phyloP scores from a whole-genome alignment of 2,113 vertebrate genomes.

The Cercopithecus mona region DNA sequence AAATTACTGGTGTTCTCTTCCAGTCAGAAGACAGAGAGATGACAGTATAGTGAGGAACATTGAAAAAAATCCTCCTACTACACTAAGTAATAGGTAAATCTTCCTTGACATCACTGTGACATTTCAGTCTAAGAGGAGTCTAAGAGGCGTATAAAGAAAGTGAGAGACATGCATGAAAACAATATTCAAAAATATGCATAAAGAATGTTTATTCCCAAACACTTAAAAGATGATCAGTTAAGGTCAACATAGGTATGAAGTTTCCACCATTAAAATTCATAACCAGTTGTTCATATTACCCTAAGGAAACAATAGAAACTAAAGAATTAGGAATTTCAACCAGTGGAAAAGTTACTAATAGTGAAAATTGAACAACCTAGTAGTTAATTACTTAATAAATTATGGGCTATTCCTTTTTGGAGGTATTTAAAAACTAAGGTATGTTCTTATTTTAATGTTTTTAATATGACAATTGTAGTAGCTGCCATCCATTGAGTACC shows the following conservation, averaged over 20 bases:
- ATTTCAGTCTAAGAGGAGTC: neutral
- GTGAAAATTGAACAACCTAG: neutral
- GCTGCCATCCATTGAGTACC: neutral
- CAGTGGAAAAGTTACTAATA: neutral
- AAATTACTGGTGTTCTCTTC: neutral
- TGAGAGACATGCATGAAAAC: constrained; percentile 17
- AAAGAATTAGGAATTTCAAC: neutral
- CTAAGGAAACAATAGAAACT: neutral
- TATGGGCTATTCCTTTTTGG: neutral
- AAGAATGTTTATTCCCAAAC: neutral
- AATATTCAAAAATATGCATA: neutral
- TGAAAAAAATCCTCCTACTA: neutral
- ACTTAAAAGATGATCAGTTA: neutral
- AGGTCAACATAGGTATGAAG: neutral
- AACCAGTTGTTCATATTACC: neutral
- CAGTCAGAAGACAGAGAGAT: neutral
- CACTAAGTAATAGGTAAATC: neutral
- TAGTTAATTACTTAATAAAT: neutral
- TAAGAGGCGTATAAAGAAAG: neutral
- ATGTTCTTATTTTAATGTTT: neutral
- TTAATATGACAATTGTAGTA: neutral
- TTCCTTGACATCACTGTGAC: neutral
- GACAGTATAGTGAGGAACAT: neutral
- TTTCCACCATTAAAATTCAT: neutral
- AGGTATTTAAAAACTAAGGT: neutral